A percentile compares a stretch with the other conserved stretches of the same genome.
These are phyloP conservation scores for Manis pentadactyla DNA, from an alignment of 2,797 vertebrate species.

Conservation along the genomic window DNA sequence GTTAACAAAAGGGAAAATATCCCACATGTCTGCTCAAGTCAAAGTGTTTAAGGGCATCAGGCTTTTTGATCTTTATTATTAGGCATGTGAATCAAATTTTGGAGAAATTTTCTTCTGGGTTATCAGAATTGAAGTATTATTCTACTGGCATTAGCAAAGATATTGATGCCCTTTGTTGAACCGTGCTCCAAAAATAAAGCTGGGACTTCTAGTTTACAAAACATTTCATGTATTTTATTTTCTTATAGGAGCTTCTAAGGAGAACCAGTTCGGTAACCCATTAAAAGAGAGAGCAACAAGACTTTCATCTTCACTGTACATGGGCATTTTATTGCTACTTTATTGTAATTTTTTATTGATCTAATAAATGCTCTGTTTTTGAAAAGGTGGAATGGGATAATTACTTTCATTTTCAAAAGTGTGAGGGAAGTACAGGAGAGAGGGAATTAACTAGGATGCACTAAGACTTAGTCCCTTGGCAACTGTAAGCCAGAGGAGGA, in stretches of 20 bases:
- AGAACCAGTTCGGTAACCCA: not conserved
- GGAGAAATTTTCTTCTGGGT: not conserved
- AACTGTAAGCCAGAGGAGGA: not conserved
- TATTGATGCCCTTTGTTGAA: not conserved
- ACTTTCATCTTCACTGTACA: not conserved
- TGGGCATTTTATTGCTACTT: not conserved
- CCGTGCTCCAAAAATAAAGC: not conserved
- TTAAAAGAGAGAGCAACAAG: not conserved
- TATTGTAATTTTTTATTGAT: not conserved
- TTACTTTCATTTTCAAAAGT: not conserved
- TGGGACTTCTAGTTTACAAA: not conserved
- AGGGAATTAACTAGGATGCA: not conserved
- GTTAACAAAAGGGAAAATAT: not conserved
- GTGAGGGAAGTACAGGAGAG: not conserved
- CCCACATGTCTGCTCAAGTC: not conserved
- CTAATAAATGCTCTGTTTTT: not conserved
- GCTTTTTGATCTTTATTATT: not conserved
- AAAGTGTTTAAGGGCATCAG: not conserved
- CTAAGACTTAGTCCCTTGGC: too few species aligned
- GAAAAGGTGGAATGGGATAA: not conserved
- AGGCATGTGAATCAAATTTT: not conserved
- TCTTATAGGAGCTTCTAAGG: not conserved
- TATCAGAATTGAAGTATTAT: not conserved
- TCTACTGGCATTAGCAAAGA: not conserved
- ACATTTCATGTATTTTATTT: slow-evolving; percentile 2